Conservation (phyloP, 1,140 invertebrate genomes). For the Coenobita brevimanus region DNA sequence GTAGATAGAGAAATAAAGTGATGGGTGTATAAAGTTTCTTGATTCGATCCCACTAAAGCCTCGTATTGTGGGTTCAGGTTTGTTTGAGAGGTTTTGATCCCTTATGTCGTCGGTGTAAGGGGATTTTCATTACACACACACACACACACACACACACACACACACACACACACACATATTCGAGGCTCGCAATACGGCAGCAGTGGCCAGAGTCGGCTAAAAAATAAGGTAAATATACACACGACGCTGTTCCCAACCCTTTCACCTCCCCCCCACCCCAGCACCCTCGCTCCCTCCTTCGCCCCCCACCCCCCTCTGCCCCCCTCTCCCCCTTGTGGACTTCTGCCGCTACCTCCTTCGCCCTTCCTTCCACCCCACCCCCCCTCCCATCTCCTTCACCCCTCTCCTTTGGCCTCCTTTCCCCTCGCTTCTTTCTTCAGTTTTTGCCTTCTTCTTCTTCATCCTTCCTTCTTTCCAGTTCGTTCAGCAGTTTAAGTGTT, state of each 20-base stretch:
- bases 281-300: neutral
- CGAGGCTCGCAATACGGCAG: neutral
- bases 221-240: slow-evolving; percentile 17
- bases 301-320: neutral
- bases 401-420: neutral
- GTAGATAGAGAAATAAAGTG: too few species aligned
- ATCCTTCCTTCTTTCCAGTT: too few species aligned
- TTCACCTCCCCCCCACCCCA: neutral
- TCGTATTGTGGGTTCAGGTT: too few species aligned
- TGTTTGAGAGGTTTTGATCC: too few species aligned
- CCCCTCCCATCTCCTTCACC: neutral
- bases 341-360: too few species aligned
- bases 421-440: neutral
- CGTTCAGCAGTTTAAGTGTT: too few species aligned
- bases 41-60: too few species aligned
- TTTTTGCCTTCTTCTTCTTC: too few species aligned
- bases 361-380: neutral
- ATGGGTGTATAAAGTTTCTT: too few species aligned
- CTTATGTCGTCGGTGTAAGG: too few species aligned
- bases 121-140: too few species aligned
- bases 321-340: neutral
- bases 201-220: neutral
- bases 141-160: neutral
- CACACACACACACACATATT: slow-evolving; percentile 19
- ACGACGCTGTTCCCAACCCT: neutral